Evolutionary conservation across 2,797 vertebrate species (phyloP), one percentile per base, ranked within the genome.

Genomic region (Rhinichthys osculus): DNA sequence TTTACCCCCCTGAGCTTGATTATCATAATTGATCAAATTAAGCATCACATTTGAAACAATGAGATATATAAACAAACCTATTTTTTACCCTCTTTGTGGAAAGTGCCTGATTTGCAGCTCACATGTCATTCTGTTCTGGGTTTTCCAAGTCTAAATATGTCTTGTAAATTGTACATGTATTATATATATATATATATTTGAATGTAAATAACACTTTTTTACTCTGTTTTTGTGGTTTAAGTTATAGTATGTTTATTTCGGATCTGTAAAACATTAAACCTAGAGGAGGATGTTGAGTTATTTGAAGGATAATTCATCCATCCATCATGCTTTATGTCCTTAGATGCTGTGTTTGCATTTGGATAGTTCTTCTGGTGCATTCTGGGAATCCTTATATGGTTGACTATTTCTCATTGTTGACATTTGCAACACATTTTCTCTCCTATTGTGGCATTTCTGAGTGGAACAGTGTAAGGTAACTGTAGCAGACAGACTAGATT

Each of bases 121-220:
- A 79, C 11, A 52, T 7, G 21, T 64, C 35, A 17, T 42, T 40
- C 23, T 10, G 33, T 78, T 59, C 17, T 59, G 33, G 19, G 11
- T 40, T 78, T 78, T 13, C 13, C 19, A 21, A 57, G 33, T 57
- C 17, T 27, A 21, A 50, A 35, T 35, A 21, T 17, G 27, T 66
- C 16, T 47, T 67, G 78, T 67, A 80, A 33, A 67, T 66, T 47
- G 59, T 47, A 59, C 23, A 42, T 40, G 23, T 23, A 78, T 42
- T 0, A 38, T 42, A 42, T 38, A 11, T 35, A 42, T 44, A 44
- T 47, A 47, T 47, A 47, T 21, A 19, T 57, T 30, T 44, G 3
- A 17, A 82, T 71, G 33, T 59, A 82, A 72, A 62, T 73, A 47
- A 33, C 67, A 23, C 3, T 82, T 59, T 82, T 73, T 42, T 62